Percentiles rank a stretch among this genome's conserved stretches.
Conservation (phyloP, 2,113 vertebrate species). For the Guaruba guarouba region DNA sequence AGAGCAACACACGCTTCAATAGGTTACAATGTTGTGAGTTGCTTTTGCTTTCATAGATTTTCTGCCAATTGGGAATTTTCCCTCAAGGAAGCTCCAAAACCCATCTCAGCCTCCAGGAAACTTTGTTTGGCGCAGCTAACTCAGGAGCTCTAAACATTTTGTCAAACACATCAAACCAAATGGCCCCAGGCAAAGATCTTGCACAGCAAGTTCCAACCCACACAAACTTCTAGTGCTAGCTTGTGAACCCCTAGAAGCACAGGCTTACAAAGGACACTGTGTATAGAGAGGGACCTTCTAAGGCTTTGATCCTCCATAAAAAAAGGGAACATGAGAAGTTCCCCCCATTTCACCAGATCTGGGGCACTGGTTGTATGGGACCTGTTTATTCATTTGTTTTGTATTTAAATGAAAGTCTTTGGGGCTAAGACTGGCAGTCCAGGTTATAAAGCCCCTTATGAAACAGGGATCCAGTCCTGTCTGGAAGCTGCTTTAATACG, state of each 20-base stretch:
- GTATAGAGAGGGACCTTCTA: not conserved
- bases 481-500: not conserved
- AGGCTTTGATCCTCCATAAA: not conserved
- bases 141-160: slow-evolving; percentile 43
- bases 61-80: slow-evolving; percentile 52
- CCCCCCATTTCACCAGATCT: not conserved
- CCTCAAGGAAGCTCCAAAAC: slow-evolving; percentile 39
- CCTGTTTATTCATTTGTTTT: not conserved
- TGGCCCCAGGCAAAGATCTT: slow-evolving; percentile 23
- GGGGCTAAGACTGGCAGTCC: not conserved
- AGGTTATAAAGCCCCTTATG: not conserved
- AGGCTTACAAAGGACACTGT: not conserved
- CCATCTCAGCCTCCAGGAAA: slow-evolving; percentile 30
- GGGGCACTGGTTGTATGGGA: not conserved
- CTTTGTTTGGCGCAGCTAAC: slow-evolving; percentile 38
- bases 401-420: not conserved
- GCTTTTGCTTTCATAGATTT: slow-evolving; percentile 28
- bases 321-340: not conserved
- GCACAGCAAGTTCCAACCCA: slow-evolving; percentile 56
- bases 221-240: slow-evolving; percentile 46
- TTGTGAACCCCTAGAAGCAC: slow-evolving; percentile 40
- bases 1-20: not conserved
- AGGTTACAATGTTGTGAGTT: not conserved
- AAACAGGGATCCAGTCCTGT: not conserved
- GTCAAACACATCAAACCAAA: slow-evolving; percentile 65